Conservation (phyloP, 2,888 invertebrate genomes). For the Morinoia aosen region DNA sequence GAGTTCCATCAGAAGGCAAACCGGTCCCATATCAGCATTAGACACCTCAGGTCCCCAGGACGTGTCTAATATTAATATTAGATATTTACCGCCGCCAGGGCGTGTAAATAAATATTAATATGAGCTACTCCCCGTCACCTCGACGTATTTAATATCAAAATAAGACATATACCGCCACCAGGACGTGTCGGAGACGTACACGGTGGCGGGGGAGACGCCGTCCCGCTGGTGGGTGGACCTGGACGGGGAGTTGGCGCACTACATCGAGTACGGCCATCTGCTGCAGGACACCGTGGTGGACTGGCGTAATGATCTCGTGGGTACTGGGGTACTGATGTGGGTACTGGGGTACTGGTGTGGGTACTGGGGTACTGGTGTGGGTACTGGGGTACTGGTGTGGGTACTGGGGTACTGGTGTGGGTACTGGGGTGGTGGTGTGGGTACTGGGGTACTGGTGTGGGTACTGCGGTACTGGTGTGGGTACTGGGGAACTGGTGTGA, state of each 20-base stretch:
- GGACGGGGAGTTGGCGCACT: slow-evolving; percentile 57
- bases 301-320: slow-evolving; percentile 64
- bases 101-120: neutral
- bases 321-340: neutral
- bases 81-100: neutral
- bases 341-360: neutral
- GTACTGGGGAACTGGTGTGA: neutral
- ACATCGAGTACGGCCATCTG: slow-evolving; percentile 57
- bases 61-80: too few relatives aligned
- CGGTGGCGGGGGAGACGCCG: neutral
- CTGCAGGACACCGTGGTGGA: slow-evolving; percentile 60
- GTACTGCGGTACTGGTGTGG: too few relatives aligned
- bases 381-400: too few relatives aligned
- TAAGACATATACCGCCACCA: neutral
- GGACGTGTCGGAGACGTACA: slow-evolving; percentile 62
- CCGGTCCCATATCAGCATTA: too few relatives aligned
- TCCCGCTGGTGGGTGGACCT: slow-evolving; percentile 64
- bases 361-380: neutral
- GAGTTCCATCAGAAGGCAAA: too few relatives aligned
- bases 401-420: neutral
- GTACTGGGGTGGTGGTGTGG: neutral
- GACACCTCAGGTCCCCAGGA: too few relatives aligned
- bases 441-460: neutral
- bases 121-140: neutral
- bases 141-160: neutral